phyloP scores from a whole-genome alignment of 2,797 vertebrate species.

The Acipenser ruthenus region DNA sequence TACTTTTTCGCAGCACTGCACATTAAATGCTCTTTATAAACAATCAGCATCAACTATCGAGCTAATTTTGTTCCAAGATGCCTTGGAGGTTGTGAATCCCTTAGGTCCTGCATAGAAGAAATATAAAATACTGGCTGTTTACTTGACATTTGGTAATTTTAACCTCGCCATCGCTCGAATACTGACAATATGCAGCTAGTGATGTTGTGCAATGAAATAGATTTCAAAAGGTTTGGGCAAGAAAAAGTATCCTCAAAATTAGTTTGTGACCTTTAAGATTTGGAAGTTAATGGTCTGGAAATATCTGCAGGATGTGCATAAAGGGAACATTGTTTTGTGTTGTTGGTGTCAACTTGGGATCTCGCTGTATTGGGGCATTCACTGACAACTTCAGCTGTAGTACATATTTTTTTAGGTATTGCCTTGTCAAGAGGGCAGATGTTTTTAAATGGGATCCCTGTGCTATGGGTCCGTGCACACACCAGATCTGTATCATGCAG shows the following conservation, averaged over 20 bases:
- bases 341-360: too few species aligned
- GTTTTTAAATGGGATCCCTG: constrained; percentile 12
- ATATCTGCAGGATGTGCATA: too few species aligned
- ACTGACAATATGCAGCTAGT: constrained; percentile 26
- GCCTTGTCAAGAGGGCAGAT: constrained; percentile 15
- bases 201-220: constrained; percentile 21
- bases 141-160: constrained; percentile 21
- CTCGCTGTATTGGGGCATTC: constrained; percentile 8
- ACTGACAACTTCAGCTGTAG: constrained; percentile 22
- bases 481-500: constrained; percentile 17
- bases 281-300: too few species aligned
- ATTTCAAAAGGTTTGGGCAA: constrained; percentile 28
- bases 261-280: too few species aligned
- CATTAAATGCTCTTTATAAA: constrained; percentile 16
- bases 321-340: too few species aligned
- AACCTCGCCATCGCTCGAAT: constrained; percentile 17
- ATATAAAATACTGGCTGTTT: constrained; percentile 25
- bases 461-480: constrained; percentile 10
- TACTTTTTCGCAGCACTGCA: too few species aligned
- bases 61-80: constrained; percentile 23
- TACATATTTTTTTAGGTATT: constrained; percentile 20
- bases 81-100: constrained; percentile 22
- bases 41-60: constrained; percentile 14
- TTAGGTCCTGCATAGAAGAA: constrained; percentile 20
- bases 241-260: constrained; percentile 18